Percentiles rank a stretch among this genome's conserved stretches.
phyloP scores from a whole-genome alignment of 2,888 invertebrate genomes.

The Ophonus ardosiacus region DNA sequence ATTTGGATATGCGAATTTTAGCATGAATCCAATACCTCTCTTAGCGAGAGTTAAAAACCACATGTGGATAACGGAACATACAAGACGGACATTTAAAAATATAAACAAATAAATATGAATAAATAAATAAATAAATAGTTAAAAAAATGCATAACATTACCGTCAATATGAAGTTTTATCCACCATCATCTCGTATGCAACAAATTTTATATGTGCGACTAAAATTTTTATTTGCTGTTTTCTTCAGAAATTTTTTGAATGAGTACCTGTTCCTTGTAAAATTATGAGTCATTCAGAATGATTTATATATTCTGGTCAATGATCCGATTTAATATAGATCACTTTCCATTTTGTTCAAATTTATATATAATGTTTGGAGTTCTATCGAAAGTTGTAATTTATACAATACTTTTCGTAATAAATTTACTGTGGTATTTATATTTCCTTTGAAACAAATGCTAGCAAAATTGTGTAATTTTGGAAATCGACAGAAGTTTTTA shows the following conservation, averaged over 20 bases:
- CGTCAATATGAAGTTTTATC: too few relatives aligned
- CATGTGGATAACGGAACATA: too few relatives aligned
- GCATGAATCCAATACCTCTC: too few relatives aligned
- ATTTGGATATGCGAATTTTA: too few relatives aligned
- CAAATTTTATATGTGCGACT: too few relatives aligned
- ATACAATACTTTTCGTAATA: conserved; percentile 47
- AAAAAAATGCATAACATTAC: too few relatives aligned
- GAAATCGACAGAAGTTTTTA: neutral
- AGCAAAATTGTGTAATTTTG: conserved; percentile 31
- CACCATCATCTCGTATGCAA: too few relatives aligned
- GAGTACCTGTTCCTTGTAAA: neutral
- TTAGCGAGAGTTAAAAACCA: too few relatives aligned
- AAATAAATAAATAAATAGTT: too few relatives aligned
- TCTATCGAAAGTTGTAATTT: conserved; percentile 34
- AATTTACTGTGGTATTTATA: conserved; percentile 44
- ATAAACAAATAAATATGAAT: too few relatives aligned
- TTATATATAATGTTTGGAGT: neutral
- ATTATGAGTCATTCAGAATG: neutral
- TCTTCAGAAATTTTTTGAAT: neutral
- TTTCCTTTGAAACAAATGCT: conserved; percentile 34
- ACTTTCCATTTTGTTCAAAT: conserved; percentile 42
- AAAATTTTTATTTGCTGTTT: too few relatives aligned
- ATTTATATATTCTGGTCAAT: neutral
- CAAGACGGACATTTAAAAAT: too few relatives aligned
- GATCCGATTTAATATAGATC: neutral